A percentile compares a stretch with the other conserved stretches of the same genome.
Conservation (phyloP, 2,888 invertebrate species). For the Drosophila rellima region DNA sequence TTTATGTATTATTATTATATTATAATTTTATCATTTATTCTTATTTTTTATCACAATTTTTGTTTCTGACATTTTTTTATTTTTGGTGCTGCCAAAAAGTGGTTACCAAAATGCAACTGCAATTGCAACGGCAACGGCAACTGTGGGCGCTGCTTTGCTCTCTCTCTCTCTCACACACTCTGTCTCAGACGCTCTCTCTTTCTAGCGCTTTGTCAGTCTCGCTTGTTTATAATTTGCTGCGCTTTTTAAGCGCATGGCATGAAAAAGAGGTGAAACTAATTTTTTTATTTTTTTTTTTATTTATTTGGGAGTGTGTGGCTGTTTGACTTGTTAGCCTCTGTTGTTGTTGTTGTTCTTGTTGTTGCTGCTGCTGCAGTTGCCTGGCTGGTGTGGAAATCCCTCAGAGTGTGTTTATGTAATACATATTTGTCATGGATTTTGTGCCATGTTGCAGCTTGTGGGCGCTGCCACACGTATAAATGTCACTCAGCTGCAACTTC, state of each 20-base stretch:
- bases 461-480: conserved; percentile 63
- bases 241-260: conserved; percentile 75
- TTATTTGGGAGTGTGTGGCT: conserved; percentile 42
- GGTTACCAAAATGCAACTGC: conserved; percentile 32
- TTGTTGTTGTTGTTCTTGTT: conserved; percentile 21
- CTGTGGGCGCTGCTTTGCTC: conserved; percentile 65
- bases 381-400: conserved; percentile 73
- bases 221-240: conserved; percentile 76
- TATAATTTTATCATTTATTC: conserved; percentile 17
- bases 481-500: conserved; percentile 39
- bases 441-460: conserved; percentile 50
- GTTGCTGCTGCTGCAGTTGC: conserved; percentile 32
- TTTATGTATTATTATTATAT: conserved; percentile 39
- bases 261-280: conserved; percentile 81
- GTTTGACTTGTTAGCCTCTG: conserved; percentile 50
- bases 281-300: conserved; percentile 47
- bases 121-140: conserved; percentile 36
- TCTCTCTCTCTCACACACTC: conserved; percentile 13
- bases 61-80: conserved; percentile 40
- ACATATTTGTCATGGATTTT: conserved; percentile 56
- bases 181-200: conserved; percentile 3
- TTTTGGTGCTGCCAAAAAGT: conserved; percentile 33
- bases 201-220: conserved; percentile 34
- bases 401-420: conserved; percentile 74
- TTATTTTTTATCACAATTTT: conserved; percentile 9